Conservation (phyloP, 30 jellyfish, hydroid and myxozoan species). For the Nemopilema nomurai region DNA sequence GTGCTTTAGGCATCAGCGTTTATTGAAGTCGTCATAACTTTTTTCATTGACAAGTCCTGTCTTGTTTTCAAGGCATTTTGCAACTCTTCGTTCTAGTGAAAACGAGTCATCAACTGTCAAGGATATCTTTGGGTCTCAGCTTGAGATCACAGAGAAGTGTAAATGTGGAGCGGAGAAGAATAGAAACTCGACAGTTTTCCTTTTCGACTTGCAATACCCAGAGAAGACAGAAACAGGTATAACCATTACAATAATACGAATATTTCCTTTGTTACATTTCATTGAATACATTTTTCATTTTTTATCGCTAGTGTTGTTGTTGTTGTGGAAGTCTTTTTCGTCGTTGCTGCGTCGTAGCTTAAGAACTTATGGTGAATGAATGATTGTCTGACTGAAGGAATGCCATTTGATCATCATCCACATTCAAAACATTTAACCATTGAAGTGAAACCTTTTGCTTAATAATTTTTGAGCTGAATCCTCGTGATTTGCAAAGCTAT, state of each 20-base stretch:
- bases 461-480: too few relatives aligned
- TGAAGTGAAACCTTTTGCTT: too few relatives aligned
- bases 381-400: too few relatives aligned
- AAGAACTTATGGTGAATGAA: not conserved
- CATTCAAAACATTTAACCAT: too few relatives aligned
- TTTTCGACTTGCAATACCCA: constrained; percentile 78
- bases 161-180: constrained; percentile 71
- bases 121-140: constrained; percentile 74
- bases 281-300: too few relatives aligned
- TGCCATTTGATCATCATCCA: too few relatives aligned
- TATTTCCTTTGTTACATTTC: not conserved
- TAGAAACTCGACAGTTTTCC: constrained; percentile 70
- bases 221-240: constrained; percentile 50
- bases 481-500: too few relatives aligned
- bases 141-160: constrained; percentile 61
- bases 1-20: too few relatives aligned
- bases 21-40: too few relatives aligned
- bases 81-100: too few relatives aligned
- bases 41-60: too few relatives aligned
- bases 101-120: constrained; percentile 66
- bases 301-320: not conserved
- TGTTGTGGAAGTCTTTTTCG: not conserved
- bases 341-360: not conserved
- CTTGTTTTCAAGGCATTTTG: too few relatives aligned
- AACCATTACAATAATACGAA: not conserved